Evolutionary conservation across 2,797 vertebrate species (phyloP), one percentile per base, ranked within the genome.

Genomic region (Crenuchus spilurus): DNA sequence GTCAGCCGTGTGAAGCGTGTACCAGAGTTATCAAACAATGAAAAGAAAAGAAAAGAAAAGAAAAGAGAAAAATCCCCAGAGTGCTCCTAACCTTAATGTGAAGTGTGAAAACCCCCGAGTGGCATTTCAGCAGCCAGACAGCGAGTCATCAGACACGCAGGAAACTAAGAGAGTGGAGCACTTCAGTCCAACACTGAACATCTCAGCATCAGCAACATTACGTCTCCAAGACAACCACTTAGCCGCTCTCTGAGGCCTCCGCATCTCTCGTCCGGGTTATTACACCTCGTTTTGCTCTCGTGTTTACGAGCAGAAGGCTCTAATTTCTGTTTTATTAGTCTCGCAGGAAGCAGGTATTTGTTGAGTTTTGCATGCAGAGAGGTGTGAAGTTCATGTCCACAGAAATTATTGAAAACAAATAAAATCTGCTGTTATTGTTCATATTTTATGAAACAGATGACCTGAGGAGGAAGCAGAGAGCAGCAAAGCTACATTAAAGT

Each of bases 201-300:
- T 35, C 55, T 55, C 52, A 4, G 2, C 52, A 31, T 55, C 20
- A 4, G 10, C 35, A 24, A 16, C n/a, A 5, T 37, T 22, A 13
- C 4, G 39, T 42, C 6, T 41, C 35, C 60, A 62, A 5, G 60
- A 62, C 60, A 62, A 62, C 35, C 60, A 62, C 60, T 61, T 61
- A 62, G 57, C 35, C 20, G 6, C 18, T 61, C 33, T 60, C 22
- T 1, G 30, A 35, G n/a, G 14, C 30, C 16, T 9, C 1, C 20
- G 1, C 60, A 37, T n/a, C 39, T 6, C 0, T 6, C 37, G 3
- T n/a, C 60, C 24, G 14, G 20, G 14, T 41, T 42, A 62, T 42
- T 28, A 28, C 13, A 18, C 33, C 55, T 58, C n/a, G 16, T 13
- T 13, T 51, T 18, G 13, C 11, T 26, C 9, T 18, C 31, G 6